Evolutionary conservation across 2,888 invertebrate genomes (phyloP).

Genomic region (Drosophila parthenogenetica): DNA sequence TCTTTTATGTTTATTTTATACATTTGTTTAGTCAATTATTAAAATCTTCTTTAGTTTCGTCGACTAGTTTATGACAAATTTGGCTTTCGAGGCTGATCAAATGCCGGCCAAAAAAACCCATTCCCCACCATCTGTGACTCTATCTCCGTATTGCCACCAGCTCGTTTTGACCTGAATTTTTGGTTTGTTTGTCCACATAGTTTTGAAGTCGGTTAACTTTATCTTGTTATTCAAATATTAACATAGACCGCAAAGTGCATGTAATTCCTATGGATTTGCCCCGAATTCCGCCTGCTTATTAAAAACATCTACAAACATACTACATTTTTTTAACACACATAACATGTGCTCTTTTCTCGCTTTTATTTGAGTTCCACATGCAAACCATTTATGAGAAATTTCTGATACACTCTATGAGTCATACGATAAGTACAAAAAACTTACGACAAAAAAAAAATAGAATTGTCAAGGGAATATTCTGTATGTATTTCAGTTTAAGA

Average conservation of each 20-base stretch:
- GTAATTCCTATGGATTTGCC: conserved; percentile 41
- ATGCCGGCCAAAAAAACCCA: conserved; percentile 21
- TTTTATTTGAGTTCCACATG: conserved; percentile 45
- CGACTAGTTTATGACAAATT: conserved; percentile 56
- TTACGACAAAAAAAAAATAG: neutral
- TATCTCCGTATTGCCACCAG: neutral
- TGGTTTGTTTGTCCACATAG: conserved; percentile 15
- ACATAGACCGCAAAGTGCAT: conserved; percentile 42
- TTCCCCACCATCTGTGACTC: neutral
- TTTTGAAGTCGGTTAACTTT: conserved; percentile 39
- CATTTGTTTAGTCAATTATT: conserved; percentile 54
- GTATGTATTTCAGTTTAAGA: neutral
- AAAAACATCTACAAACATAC: conserved; percentile 28
- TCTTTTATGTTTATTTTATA: conserved; percentile 71
- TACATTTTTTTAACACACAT: neutral
- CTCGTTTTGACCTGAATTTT: conserved; percentile 49
- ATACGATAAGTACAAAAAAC: conserved; percentile 6
- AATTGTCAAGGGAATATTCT: conserved; percentile 1
- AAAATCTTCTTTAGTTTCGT: conserved; percentile 23
- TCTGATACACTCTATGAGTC: conserved; percentile 16
- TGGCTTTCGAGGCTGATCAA: conserved; percentile 33
- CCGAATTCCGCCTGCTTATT: conserved; percentile 41
- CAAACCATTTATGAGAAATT: conserved; percentile 27
- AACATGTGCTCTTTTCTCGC: conserved; percentile 21
- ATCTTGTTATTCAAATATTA: conserved; percentile 51